Evolutionary conservation across 2,113 vertebrate species (phyloP).

Genomic region (Hypocryptadius cinnamomeus): DNA sequence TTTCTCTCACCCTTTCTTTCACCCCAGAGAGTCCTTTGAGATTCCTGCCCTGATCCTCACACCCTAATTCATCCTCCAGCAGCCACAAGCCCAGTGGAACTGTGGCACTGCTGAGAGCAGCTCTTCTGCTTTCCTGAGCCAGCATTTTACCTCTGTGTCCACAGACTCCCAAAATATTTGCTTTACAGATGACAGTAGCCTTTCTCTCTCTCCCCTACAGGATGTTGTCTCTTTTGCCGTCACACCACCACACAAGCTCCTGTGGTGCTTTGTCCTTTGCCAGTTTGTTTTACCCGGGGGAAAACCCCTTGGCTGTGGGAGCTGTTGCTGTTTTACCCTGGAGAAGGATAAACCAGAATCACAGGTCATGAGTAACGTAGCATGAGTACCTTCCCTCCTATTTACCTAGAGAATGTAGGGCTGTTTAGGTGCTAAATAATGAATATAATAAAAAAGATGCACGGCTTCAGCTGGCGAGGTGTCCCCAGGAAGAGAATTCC

Average conservation of each 20-base stretch:
- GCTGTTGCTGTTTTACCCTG: not conserved
- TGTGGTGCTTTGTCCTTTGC: not conserved
- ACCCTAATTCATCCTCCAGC: not conserved
- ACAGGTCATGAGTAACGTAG: not conserved
- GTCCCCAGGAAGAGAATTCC: not conserved
- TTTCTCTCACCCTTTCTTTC: not conserved
- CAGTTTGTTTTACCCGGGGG: not conserved
- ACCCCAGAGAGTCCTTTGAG: not conserved
- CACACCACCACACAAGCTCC: not conserved
- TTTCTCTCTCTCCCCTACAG: not conserved
- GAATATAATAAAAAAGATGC: not conserved
- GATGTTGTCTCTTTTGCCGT: not conserved
- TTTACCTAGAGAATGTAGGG: not conserved
- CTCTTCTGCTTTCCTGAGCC: not conserved
- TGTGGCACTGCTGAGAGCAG: not conserved
- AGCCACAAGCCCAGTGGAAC: not conserved
- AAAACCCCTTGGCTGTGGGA: not conserved
- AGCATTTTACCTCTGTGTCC: not conserved
- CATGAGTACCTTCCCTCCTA: not conserved
- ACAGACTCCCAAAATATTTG: not conserved
- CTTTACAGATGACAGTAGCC: not conserved
- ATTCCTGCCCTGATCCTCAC: not conserved
- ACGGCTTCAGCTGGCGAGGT: not conserved
- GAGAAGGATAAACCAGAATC: not conserved
- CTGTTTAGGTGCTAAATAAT: conserved; percentile 29